These are phyloP conservation scores for Drosophila falleni DNA, from an alignment of 2,888 invertebrate species.

Conservation along the genomic window DNA sequence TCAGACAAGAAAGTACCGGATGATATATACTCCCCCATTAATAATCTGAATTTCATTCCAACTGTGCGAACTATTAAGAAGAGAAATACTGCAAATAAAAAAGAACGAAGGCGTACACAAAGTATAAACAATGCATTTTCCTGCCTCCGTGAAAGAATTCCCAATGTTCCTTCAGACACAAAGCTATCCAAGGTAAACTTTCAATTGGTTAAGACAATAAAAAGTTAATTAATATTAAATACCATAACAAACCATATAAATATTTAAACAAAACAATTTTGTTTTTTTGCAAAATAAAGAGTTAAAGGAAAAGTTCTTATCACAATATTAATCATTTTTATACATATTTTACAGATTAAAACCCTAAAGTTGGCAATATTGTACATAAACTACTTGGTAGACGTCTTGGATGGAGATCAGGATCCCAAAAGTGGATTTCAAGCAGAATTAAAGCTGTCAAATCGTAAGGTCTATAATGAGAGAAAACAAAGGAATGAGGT, in stretches of 20 bases:
- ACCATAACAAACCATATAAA: too few relatives aligned
- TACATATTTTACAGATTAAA: constrained; percentile 91
- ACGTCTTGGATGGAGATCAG: constrained; percentile 94
- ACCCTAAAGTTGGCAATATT: constrained; percentile 96
- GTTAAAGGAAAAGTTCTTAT: neutral
- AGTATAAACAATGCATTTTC: constrained; percentile 98
- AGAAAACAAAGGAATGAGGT: constrained; percentile 81
- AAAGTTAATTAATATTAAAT: too few relatives aligned
- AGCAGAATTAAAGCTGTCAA: constrained; percentile 90
- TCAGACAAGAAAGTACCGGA: constrained; percentile 73
- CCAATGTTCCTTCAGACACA: constrained; percentile 98
- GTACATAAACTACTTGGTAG: constrained; percentile 96
- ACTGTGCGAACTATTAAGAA: constrained; percentile 88
- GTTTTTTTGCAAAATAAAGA: too few relatives aligned
- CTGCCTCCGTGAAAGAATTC: constrained; percentile 96
- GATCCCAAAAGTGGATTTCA: constrained; percentile 93
- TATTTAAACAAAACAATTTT: too few relatives aligned
- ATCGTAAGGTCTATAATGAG: constrained; percentile 83
- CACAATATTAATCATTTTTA: neutral
- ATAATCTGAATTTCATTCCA: constrained; percentile 75
- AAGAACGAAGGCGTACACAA: constrained; percentile 95
- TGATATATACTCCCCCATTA: constrained; percentile 67
- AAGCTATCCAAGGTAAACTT: constrained; percentile 94
- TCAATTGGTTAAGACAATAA: neutral
- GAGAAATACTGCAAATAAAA: constrained; percentile 96